phyloP scores from a whole-genome alignment of 2,888 invertebrate genomes.

The Nycteola revayana region DNA sequence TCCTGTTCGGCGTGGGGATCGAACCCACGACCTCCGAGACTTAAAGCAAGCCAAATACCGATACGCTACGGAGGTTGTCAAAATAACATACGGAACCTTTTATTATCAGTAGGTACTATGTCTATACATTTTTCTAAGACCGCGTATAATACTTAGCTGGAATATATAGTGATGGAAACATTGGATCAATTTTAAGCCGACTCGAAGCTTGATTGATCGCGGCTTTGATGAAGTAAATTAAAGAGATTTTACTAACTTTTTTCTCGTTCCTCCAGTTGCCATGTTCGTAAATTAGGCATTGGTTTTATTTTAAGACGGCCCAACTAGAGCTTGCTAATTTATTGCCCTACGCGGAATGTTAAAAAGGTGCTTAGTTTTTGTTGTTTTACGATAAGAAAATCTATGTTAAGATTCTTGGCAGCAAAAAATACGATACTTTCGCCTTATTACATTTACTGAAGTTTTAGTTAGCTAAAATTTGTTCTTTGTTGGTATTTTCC shows the following conservation, averaged over 20 bases:
- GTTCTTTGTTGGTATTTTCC: too few relatives aligned
- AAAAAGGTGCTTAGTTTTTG: not conserved
- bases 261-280: conserved; percentile 19
- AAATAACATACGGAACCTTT: too few relatives aligned
- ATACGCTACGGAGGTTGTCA: too few relatives aligned
- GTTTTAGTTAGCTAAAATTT: too few relatives aligned
- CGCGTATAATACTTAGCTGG: conserved; percentile 15
- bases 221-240: conserved; percentile 50
- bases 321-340: conserved; percentile 18
- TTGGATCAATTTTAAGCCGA: conserved; percentile 40
- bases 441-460: too few relatives aligned
- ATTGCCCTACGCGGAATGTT: conserved; percentile 10
- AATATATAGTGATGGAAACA: conserved; percentile 37
- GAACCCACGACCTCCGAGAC: too few relatives aligned
- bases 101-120: too few relatives aligned
- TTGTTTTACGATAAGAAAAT: not conserved
- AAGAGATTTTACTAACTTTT: conserved; percentile 30
- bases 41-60: too few relatives aligned
- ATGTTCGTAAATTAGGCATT: conserved; percentile 18
- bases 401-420: too few relatives aligned
- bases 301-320: conserved; percentile 23
- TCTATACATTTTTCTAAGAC: not conserved
- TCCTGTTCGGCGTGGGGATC: too few relatives aligned
- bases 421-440: too few relatives aligned
- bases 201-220: conserved; percentile 48